Conservation (phyloP, 2,888 invertebrate genomes). For the Drosophila kanekoi region DNA sequence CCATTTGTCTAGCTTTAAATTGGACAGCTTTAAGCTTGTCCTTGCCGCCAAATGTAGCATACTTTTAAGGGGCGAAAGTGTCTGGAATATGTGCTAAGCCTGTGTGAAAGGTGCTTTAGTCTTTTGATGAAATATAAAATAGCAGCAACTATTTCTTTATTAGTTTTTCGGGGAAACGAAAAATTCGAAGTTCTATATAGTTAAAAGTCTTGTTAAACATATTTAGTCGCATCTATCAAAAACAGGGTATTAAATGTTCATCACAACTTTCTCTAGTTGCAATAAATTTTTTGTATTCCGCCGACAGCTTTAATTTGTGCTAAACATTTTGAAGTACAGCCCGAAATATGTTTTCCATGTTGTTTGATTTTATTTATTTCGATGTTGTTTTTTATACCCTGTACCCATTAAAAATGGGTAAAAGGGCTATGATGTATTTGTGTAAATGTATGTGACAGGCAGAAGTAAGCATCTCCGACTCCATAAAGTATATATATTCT, state of each 20-base stretch:
- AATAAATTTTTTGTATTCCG: background rate
- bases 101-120: background rate
- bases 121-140: no score
- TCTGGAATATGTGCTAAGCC: background rate
- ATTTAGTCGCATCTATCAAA: no score
- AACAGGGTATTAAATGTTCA: background rate
- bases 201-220: no score
- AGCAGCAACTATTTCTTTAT: no score
- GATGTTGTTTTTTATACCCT: constrained; percentile 4
- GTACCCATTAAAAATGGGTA: no score
- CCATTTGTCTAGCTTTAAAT: constrained; percentile 38
- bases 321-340: constrained; percentile 10
- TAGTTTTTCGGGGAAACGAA: no score
- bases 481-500: no score
- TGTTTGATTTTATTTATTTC: constrained; percentile 5
- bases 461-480: no score
- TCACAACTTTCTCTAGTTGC: no score
- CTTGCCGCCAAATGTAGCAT: background rate
- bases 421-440: no score
- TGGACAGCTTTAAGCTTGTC: constrained; percentile 25
- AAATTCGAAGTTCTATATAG: no score
- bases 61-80: background rate
- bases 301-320: constrained; percentile 18
- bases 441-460: no score
- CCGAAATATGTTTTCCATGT: constrained; percentile 33